Base-by-base conservation (phyloP, 2,888 invertebrate genomes). In the Cryptocheilus praepositus region DNA sequence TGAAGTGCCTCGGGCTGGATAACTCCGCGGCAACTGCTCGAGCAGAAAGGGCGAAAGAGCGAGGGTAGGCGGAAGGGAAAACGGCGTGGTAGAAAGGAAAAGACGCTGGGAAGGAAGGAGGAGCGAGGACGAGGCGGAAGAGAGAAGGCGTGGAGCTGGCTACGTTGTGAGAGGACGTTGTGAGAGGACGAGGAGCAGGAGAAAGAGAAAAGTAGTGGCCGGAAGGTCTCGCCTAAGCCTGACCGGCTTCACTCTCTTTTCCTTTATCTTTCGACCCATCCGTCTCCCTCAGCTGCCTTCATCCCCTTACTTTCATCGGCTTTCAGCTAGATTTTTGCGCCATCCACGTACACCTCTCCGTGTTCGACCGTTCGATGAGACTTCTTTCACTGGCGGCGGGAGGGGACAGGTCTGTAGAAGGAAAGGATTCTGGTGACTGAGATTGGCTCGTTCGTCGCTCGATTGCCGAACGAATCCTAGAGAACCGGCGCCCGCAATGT, bases 301-400 rank as follows among this genome's bases (percentile, higher is more conserved):
- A 43, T 45, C 54, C 56, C 60, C 65, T 64, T 57, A 67, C 62
- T 51, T n/a, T 25, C 36, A 58, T 53, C 45, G 52, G 69, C 64
- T 70, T 75, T 73, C 71, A 71, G 75, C 57, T 60, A 66, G 66
- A 66, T 66, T 63, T 67, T 36, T 61, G 16, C 49, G 49, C 52
- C 16, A 46, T 55, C 28, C 53, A 44, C 52, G 28, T 49, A 69
- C 61, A 56, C 61, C 59, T 45, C 56, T 55, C 18, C 36, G 36
- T 36, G 43, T 21, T 43, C 18, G 36, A 4, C 49, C 49, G 15
- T 49, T 49, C 49, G 49, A 49, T 49, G 49, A 49, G 7, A 16
- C 16, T 36, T 36, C 36, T n/a, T 49, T n/a, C 16, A 49, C 25
- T 25, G 25, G 25, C 25, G 25, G 3, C 3, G 25, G 3, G 49